A percentile compares a stretch with the other conserved stretches of the same genome.
Conservation (phyloP, 2,113 vertebrate genomes). For the Lasiurus borealis region DNA sequence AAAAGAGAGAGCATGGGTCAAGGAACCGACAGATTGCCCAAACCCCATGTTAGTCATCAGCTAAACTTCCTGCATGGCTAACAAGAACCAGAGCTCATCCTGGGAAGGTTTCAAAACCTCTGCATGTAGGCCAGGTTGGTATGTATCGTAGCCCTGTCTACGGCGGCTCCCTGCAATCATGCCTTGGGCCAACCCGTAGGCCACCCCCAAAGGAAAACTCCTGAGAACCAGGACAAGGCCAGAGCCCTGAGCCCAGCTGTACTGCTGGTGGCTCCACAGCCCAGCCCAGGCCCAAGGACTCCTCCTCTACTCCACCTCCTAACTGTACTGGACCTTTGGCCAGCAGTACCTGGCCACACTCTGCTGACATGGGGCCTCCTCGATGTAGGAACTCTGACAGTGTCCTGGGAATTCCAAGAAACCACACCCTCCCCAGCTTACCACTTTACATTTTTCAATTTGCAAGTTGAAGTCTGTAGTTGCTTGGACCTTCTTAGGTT, state of each 20-base stretch:
- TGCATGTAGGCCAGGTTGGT: neutral
- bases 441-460: neutral
- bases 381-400: neutral
- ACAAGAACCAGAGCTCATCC: constrained; percentile 48
- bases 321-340: neutral
- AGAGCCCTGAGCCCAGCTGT: neutral
- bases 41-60: constrained; percentile 32
- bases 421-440: neutral
- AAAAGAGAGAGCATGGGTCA: constrained; percentile 12
- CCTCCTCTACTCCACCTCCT: neutral
- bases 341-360: neutral
- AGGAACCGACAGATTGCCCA: constrained; percentile 31
- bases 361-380: neutral
- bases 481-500: neutral
- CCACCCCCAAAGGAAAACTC: neutral
- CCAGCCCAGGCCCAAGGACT: neutral
- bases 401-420: neutral
- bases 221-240: neutral
- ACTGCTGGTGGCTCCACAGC: neutral
- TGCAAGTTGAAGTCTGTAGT: neutral
- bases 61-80: constrained; percentile 11
- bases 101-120: constrained; percentile 9
- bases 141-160: neutral
- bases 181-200: neutral
- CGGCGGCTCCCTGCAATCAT: neutral